phyloP scores from a whole-genome alignment of 1,140 invertebrate species.

The Drosophila parvula region DNA sequence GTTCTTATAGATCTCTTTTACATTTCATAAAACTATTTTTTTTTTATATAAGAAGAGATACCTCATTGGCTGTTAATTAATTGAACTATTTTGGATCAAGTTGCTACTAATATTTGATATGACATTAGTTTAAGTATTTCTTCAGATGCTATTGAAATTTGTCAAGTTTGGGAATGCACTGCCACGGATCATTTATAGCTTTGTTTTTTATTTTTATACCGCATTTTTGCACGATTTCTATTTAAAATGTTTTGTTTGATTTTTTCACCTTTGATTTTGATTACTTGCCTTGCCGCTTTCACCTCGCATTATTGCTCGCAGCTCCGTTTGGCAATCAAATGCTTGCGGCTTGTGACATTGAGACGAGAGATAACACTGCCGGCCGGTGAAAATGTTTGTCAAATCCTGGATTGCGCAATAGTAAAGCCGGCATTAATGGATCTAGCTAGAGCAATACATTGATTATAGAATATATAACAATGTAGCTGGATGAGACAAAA shows the following conservation, averaged over 20 bases:
- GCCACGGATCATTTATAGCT: slow-evolving; percentile 18
- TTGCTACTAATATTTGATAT: background rate
- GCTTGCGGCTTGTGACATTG: slow-evolving; percentile 43
- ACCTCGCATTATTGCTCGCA: slow-evolving; percentile 19
- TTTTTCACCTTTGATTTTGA: slow-evolving; percentile 24
- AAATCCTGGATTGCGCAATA: slow-evolving; percentile 34
- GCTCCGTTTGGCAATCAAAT: slow-evolving; percentile 45
- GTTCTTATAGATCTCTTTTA: too few species aligned
- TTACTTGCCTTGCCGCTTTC: slow-evolving; percentile 35
- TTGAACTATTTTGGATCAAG: background rate
- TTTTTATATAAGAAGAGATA: too few species aligned
- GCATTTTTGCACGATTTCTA: slow-evolving; percentile 58
- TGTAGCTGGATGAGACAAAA: background rate
- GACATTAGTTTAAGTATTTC: too few species aligned
- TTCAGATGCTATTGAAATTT: background rate
- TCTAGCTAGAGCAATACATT: too few species aligned
- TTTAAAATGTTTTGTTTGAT: slow-evolving; percentile 24
- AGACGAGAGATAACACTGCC: slow-evolving; percentile 16
- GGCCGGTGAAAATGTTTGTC: slow-evolving; percentile 33
- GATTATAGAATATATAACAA: background rate
- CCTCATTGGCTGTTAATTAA: too few species aligned
- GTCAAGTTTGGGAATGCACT: background rate
- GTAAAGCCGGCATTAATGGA: background rate
- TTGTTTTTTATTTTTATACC: slow-evolving; percentile 36
- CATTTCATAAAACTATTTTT: too few species aligned